A percentile compares a stretch with the other conserved stretches of the same genome.
phyloP scores from a whole-genome alignment of 2,113 vertebrate species.

The Osmerus mordax region DNA sequence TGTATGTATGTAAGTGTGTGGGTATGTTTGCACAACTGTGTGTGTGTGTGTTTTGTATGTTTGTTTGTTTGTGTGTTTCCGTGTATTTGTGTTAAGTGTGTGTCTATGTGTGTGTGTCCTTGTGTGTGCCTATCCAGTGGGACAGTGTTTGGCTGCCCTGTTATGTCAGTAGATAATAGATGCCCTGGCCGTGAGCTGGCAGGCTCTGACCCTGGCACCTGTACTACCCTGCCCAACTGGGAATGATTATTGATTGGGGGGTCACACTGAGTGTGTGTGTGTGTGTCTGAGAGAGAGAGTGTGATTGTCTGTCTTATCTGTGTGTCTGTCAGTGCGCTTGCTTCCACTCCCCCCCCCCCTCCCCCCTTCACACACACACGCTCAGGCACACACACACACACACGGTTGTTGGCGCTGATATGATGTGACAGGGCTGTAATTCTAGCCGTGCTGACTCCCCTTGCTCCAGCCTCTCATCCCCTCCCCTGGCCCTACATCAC shows the following conservation, averaged over 20 bases:
- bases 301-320: background rate
- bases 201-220: background rate
- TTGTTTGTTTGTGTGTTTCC: background rate
- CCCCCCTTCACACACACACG: background rate
- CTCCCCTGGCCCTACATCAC: background rate
- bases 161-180: background rate
- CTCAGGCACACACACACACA: background rate
- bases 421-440: slow-evolving; percentile 8
- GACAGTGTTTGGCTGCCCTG: background rate
- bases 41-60: background rate
- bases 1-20: background rate
- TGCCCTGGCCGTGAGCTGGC: background rate
- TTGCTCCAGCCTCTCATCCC: background rate
- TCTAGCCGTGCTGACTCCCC: slow-evolving; percentile 1
- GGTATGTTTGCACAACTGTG: background rate
- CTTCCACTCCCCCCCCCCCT: background rate
- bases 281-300: background rate
- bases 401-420: background rate
- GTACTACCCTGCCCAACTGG: background rate
- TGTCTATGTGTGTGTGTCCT: background rate
- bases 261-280: background rate
- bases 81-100: background rate
- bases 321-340: background rate
- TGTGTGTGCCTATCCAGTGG: background rate
- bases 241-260: background rate